Evolutionary conservation across 2,797 vertebrate genomes (phyloP), one percentile per base, ranked within the genome.

Genomic region (Lindbergichthys nudifrons): DNA sequence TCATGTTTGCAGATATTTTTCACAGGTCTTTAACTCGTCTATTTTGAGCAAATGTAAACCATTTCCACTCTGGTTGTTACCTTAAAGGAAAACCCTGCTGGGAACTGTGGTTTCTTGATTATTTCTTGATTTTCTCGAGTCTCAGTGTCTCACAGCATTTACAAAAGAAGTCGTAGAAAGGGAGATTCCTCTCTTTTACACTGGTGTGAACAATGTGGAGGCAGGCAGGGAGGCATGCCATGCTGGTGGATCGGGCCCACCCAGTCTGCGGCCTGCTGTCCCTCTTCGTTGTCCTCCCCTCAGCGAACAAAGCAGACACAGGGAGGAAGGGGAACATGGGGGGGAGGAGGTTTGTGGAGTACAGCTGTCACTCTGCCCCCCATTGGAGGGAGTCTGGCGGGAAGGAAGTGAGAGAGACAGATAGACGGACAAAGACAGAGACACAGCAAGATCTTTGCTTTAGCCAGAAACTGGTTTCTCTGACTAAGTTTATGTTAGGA

Each of bases 181-280:
- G 58, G 64, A 81, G 77, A 77, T 81, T 79, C 75, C 72, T 76
- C 32, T 62, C 72, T 82, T 50, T 16, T 64, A 79, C 57, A 51
- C 70, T 79, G 76, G 60, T 26, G 73, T 51, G 75, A 89, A 90
- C 88, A 91, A 88, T 81, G 82, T 41, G 52, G 75, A 84, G 83
- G 80, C 78, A 84, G 73, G 81, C 66, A 57, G 72, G 73, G 73
- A 87, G 77, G 77, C 73, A 73, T 50, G 80, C 75, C 82, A 61
- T 74, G 83, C 84, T 66, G 74, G 84, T 77, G 66, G 82, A 87
- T 85, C 74, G 84, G 81, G 92, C 92, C 95, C 95, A 96, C 95
- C 95, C 95, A 95, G 88, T 87, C 84, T 88, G 92, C 53, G 85
- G 87, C 87, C 92, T 93, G 89, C 90, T 92, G 93, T 93, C 88